These are phyloP conservation scores for Crotalus viridis DNA, from an alignment of 2,113 vertebrate species.

Conservation along the genomic window DNA sequence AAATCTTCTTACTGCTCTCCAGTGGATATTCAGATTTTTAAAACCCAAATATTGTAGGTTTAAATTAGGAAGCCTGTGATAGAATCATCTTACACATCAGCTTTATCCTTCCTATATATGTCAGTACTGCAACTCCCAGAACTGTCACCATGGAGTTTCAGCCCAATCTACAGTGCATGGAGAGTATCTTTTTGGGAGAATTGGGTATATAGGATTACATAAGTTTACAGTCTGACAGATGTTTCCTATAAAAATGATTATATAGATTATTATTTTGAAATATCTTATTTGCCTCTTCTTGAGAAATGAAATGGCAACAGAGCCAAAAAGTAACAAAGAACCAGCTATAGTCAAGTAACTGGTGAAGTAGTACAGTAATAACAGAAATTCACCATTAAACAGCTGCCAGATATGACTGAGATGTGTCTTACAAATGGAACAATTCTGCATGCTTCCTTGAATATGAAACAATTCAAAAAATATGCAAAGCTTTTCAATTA, in stretches of 20 bases:
- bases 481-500: not conserved
- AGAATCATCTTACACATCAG: no score
- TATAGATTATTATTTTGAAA: not conserved
- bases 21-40: no score
- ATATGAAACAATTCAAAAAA: not conserved
- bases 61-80: no score
- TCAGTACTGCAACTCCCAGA: not conserved
- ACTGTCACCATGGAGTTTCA: not conserved
- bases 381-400: not conserved
- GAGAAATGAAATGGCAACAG: not conserved
- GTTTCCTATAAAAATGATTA: not conserved
- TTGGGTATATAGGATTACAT: not conserved
- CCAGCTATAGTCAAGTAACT: not conserved
- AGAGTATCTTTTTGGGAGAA: not conserved
- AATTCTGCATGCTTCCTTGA: not conserved
- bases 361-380: not conserved
- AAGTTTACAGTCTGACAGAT: not conserved
- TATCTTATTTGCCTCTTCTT: not conserved
- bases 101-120: not conserved
- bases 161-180: not conserved
- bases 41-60: no score
- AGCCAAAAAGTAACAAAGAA: not conserved
- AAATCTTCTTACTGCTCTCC: no score
- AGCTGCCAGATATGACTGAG: not conserved
- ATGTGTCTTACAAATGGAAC: not conserved